A percentile compares a stretch with the other conserved stretches of the same genome.
Conservation (phyloP, 1,140 invertebrate genomes). For the Battus philenor region DNA sequence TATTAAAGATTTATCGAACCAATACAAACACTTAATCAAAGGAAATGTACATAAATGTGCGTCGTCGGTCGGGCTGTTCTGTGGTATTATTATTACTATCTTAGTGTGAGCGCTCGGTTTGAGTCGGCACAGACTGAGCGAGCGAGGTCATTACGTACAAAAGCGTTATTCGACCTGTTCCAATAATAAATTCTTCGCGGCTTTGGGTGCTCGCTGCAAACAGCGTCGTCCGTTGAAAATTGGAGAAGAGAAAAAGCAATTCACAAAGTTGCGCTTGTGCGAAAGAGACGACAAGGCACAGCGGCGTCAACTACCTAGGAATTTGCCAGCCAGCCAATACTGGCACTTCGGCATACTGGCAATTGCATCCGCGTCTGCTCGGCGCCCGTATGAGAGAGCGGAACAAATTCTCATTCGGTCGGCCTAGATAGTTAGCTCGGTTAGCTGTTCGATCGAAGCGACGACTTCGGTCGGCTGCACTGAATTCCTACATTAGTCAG, state of each 20-base stretch:
- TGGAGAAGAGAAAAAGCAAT: constrained; percentile 28
- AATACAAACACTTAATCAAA: no score
- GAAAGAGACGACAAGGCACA: constrained; percentile 32
- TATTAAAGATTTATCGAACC: no score
- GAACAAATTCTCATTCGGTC: constrained; percentile 47
- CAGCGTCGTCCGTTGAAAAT: constrained; percentile 32
- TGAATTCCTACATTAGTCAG: constrained; percentile 17
- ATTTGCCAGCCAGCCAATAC: constrained; percentile 59
- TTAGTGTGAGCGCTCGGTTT: constrained; percentile 14
- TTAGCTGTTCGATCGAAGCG: constrained; percentile 39
- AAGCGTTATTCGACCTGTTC: constrained; percentile 37
- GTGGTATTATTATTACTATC: constrained; percentile 37
- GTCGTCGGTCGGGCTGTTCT: constrained; percentile 15
- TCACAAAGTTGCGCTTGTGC: constrained; percentile 16
- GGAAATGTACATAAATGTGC: no score
- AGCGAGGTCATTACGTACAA: constrained; percentile 55
- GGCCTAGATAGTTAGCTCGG: constrained; percentile 31
- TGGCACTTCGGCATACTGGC: constrained; percentile 57
- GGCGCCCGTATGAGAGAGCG: constrained; percentile 46
- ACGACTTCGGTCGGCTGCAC: constrained; percentile 18
- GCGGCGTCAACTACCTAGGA: constrained; percentile 34
- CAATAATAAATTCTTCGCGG: constrained; percentile 46
- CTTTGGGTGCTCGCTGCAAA: constrained; percentile 26
- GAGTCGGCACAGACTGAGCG: constrained; percentile 28
- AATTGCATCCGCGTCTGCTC: constrained; percentile 53